A percentile compares a stretch with the other conserved stretches of the same genome.
phyloP scores from a whole-genome alignment of 2,797 vertebrate species.

The Neoniphon sammara region DNA sequence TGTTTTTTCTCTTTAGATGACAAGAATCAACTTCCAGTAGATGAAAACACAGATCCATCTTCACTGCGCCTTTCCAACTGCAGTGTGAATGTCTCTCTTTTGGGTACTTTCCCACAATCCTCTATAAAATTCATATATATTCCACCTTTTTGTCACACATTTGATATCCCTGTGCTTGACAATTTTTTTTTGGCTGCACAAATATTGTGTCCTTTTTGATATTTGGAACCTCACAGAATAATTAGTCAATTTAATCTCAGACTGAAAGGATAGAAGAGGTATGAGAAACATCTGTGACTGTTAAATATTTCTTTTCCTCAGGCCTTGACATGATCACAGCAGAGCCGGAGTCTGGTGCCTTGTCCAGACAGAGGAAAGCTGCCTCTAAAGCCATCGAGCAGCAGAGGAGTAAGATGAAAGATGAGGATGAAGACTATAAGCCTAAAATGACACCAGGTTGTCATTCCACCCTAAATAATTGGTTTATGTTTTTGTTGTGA shows the following conservation, averaged over 20 bases:
- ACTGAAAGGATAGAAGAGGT: not conserved
- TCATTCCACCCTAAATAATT: too few species aligned
- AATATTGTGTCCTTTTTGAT: not conserved
- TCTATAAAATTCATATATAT: not conserved
- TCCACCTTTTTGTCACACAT: not conserved
- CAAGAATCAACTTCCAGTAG: slow-evolving; percentile 38
- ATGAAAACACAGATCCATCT: slow-evolving; percentile 70
- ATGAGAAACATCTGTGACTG: not conserved
- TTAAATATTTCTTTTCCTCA: slow-evolving; percentile 48
- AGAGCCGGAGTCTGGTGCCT: slow-evolving; percentile 46
- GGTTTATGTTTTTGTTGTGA: not conserved
- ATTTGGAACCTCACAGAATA: too few species aligned
- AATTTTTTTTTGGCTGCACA: not conserved
- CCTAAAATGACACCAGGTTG: slow-evolving; percentile 73
- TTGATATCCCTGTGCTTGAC: not conserved
- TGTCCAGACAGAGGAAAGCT: slow-evolving; percentile 66
- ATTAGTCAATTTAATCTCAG: not conserved
- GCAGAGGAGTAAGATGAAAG: slow-evolving; percentile 55
- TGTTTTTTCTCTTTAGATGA: slow-evolving; percentile 25
- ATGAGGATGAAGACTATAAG: slow-evolving; percentile 78
- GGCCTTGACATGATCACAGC: slow-evolving; percentile 83
- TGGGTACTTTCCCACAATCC: slow-evolving; percentile 76
- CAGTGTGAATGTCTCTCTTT: slow-evolving; percentile 81
- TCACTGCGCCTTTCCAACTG: slow-evolving; percentile 84
- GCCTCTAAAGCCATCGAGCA: slow-evolving; percentile 48